These are phyloP conservation scores for Aplochiton taeniatus DNA, from an alignment of 2,797 vertebrate genomes.

Conservation along the genomic window DNA sequence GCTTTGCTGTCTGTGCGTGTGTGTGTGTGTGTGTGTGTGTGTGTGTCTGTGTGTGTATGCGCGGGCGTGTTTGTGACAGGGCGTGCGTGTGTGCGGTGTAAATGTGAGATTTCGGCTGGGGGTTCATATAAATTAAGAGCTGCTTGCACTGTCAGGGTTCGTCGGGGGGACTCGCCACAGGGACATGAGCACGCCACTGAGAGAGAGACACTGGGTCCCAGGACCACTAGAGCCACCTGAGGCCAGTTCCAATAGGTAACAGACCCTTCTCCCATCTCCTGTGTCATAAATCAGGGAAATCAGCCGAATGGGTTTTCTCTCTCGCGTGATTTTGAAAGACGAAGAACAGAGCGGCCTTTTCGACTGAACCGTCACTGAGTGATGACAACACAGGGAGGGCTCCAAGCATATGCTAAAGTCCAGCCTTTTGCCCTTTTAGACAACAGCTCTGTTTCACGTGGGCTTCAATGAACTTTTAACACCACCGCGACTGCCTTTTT, in stretches of 20 bases:
- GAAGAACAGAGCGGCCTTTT: slow-evolving; percentile 49
- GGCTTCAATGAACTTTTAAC: slow-evolving; percentile 75
- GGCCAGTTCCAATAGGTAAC: too few species aligned
- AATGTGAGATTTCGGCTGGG: slow-evolving; percentile 65
- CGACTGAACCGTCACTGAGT: slow-evolving; percentile 47
- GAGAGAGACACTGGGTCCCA: too few species aligned
- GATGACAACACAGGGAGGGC: slow-evolving; percentile 45
- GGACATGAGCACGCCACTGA: not conserved
- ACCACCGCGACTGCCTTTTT: slow-evolving; percentile 46
- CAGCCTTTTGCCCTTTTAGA: slow-evolving; percentile 76
- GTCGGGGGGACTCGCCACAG: not conserved
- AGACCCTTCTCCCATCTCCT: not conserved
- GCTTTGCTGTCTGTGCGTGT: slow-evolving; percentile 38
- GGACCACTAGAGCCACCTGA: too few species aligned
- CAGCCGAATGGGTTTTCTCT: slow-evolving; percentile 25
- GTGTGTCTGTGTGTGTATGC: too few species aligned
- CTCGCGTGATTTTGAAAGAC: slow-evolving; percentile 51
- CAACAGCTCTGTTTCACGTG: slow-evolving; percentile 55
- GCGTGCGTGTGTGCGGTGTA: slow-evolving; percentile 50
- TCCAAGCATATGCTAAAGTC: slow-evolving; percentile 49
- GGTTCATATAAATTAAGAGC: slow-evolving; percentile 58
- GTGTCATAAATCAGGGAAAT: slow-evolving; percentile 38
- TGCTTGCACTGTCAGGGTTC: not conserved
- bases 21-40: too few species aligned
- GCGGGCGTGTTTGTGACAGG: too few species aligned